phyloP scores from a whole-genome alignment of 2,113 vertebrate genomes.

The Ictalurus furcatus region DNA sequence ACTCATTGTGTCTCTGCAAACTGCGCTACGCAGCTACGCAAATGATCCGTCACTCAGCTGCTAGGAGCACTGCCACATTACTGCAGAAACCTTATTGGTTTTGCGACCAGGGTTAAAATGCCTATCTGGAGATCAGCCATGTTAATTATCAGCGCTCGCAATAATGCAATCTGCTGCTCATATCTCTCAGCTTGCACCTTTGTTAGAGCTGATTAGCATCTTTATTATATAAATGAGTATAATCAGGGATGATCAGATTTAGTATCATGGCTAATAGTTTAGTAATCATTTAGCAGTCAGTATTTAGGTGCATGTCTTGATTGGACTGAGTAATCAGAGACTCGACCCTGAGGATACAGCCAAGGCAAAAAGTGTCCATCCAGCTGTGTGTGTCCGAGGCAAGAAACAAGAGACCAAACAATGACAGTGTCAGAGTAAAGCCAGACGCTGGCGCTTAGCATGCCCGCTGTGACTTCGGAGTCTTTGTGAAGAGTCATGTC shows the following conservation, averaged over 20 bases:
- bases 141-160: slow-evolving; percentile 38
- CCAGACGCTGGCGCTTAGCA: slow-evolving; percentile 31
- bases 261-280: slow-evolving; percentile 3
- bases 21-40: slow-evolving; percentile 7
- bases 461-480: slow-evolving; percentile 41
- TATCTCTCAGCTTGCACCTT: neutral
- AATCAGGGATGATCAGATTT: slow-evolving; percentile 20
- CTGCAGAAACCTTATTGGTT: slow-evolving; percentile 29
- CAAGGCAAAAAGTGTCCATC: slow-evolving; percentile 7
- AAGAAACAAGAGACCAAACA: neutral
- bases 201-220: slow-evolving; percentile 30
- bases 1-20: neutral
- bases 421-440: slow-evolving; percentile 33
- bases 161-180: slow-evolving; percentile 32
- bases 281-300: neutral
- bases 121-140: slow-evolving; percentile 42
- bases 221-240: slow-evolving; percentile 20
- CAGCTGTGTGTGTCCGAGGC: slow-evolving; percentile 20
- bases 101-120: slow-evolving; percentile 24
- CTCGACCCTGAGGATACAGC: neutral
- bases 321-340: neutral
- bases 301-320: neutral
- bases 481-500: slow-evolving; percentile 50
- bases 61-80: slow-evolving; percentile 4
- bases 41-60: slow-evolving; percentile 46